A percentile compares a stretch with the other conserved stretches of the same genome.
Conservation (phyloP, 1,140 invertebrate species). For the Anoplolepis gracilipes region DNA sequence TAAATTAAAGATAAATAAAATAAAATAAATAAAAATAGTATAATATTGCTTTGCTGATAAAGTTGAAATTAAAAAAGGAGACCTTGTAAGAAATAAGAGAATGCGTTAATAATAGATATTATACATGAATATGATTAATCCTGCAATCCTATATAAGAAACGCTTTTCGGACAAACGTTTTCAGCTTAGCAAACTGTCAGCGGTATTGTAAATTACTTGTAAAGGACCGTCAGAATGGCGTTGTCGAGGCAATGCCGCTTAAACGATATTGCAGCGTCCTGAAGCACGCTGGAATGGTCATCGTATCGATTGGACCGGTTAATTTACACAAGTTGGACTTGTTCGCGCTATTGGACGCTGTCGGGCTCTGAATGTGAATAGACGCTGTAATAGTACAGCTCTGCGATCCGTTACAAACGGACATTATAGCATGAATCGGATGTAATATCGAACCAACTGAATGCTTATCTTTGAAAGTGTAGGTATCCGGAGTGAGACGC, state of each 20-base stretch:
- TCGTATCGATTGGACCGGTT: slow-evolving; percentile 59
- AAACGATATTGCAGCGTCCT: slow-evolving; percentile 9
- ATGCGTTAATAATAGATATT: no score
- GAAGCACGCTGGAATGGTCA: slow-evolving; percentile 30
- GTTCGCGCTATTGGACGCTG: slow-evolving; percentile 34
- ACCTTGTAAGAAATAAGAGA: not conserved
- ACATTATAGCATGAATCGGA: slow-evolving; percentile 22
- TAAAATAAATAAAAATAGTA: not conserved
- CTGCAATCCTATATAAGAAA: not conserved
- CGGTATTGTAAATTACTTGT: not conserved
- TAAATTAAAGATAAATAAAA: not conserved
- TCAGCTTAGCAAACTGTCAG: slow-evolving; percentile 8
- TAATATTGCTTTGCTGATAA: not conserved
- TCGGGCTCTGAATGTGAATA: slow-evolving; percentile 5
- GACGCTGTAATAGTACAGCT: slow-evolving; percentile 9
- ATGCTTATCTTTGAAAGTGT: slow-evolving; percentile 14
- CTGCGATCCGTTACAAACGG: slow-evolving; percentile 11
- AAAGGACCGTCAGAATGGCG: not conserved
- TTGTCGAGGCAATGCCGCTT: slow-evolving; percentile 21
- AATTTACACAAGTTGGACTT: slow-evolving; percentile 56
- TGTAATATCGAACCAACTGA: not conserved
- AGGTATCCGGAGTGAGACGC: not conserved
- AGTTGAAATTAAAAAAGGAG: not conserved
- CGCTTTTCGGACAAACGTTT: not conserved
- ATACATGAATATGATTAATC: not conserved